Conservation (phyloP, 2,797 vertebrate genomes). For the Glyptemys insculpta region DNA sequence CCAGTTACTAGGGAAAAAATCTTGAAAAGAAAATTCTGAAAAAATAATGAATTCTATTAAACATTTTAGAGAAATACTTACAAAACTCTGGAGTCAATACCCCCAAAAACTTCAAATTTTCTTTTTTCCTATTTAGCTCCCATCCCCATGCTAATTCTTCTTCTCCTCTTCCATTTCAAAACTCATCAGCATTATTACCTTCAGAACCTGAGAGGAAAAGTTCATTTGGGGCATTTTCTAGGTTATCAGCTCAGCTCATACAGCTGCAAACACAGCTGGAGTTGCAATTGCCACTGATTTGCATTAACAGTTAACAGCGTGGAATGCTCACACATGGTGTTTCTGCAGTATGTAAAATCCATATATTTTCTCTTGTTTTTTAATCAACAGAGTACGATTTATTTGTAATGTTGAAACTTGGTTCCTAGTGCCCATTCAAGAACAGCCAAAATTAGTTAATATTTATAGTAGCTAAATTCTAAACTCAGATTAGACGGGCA, state of each 20-base stretch:
- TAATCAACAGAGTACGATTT: not conserved
- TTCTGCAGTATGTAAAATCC: not conserved
- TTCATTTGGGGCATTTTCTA: not conserved
- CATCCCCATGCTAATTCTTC: not conserved
- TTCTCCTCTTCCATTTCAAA: not conserved
- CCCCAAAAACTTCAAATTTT: fast-evolving
- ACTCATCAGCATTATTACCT: not conserved
- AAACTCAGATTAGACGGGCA: not conserved
- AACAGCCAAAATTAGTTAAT: not conserved
- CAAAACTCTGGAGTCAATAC: not conserved
- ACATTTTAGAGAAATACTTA: not conserved
- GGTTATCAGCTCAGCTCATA: not conserved
- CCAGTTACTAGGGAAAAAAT: not conserved
- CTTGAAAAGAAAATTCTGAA: not conserved
- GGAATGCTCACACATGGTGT: not conserved
- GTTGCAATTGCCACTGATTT: not conserved
- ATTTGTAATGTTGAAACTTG: not conserved
- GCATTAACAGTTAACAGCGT: not conserved
- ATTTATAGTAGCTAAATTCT: not conserved
- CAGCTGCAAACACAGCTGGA: constrained; percentile 41
- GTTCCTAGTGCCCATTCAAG: not conserved
- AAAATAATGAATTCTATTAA: not conserved
- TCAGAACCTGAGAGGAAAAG: not conserved
- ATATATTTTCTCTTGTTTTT: not conserved
- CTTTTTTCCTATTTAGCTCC: not conserved